phyloP scores from a whole-genome alignment of 1,140 invertebrate genomes.

The Leptinotarsa lineolata region DNA sequence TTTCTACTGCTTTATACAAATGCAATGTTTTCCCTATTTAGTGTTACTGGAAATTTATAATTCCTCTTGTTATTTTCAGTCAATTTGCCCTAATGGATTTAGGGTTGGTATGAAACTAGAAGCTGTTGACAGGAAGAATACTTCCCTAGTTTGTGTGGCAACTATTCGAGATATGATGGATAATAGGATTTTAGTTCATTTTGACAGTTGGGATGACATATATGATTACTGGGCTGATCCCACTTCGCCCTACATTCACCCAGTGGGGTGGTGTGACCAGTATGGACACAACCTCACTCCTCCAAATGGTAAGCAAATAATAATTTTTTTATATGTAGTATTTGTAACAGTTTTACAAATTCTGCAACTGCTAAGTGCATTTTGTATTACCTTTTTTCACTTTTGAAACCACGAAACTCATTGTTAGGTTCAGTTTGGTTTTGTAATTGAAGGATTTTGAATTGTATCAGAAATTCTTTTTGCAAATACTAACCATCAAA shows the following conservation, averaged over 20 bases:
- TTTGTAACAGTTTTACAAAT: too few relatives aligned
- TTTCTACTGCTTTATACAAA: too few relatives aligned
- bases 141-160: conserved; percentile 84
- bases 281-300: conserved; percentile 80
- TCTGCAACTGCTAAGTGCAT: too few relatives aligned
- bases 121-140: conserved; percentile 91
- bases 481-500: too few relatives aligned
- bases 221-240: conserved; percentile 95
- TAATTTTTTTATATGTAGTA: conserved; percentile 1
- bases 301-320: conserved; percentile 74
- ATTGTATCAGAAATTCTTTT: too few relatives aligned
- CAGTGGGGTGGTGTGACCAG: conserved; percentile 89
- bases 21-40: not conserved
- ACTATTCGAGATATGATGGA: conserved; percentile 84
- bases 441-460: too few relatives aligned
- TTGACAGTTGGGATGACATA: conserved; percentile 92
- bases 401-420: too few relatives aligned
- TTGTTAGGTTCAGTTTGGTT: too few relatives aligned
- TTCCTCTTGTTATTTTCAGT: conserved; percentile 56
- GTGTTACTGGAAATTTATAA: not conserved
- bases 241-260: conserved; percentile 90
- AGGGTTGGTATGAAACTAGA: conserved; percentile 91
- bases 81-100: conserved; percentile 76
- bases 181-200: conserved; percentile 86
- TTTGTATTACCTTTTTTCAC: too few relatives aligned